Conservation (phyloP, 2,113 vertebrate species). For the Carlito syrichta region DNA sequence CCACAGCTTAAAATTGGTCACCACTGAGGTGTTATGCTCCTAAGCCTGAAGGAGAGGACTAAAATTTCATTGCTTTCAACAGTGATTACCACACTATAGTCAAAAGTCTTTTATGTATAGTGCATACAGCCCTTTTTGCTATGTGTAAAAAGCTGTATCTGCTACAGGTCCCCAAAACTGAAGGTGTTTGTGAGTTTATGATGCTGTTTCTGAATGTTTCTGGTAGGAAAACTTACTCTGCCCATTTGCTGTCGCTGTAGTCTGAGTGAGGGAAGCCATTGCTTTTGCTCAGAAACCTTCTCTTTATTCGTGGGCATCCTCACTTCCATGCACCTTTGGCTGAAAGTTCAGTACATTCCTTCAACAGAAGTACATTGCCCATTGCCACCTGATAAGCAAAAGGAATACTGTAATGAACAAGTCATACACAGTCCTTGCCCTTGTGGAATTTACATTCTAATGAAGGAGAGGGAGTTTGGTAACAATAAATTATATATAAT, state of each 20-base stretch:
- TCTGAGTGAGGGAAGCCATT: neutral
- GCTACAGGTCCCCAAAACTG: neutral
- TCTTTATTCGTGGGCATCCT: neutral
- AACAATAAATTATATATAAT: neutral
- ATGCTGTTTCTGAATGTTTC: neutral
- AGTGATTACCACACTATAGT: neutral
- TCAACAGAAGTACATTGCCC: neutral
- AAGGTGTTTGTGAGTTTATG: neutral
- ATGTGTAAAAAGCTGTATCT: neutral
- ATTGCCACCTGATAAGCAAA: slow-evolving; percentile 1
- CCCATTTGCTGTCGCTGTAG: neutral
- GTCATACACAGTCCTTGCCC: neutral
- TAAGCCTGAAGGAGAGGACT: neutral
- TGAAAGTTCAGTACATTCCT: neutral
- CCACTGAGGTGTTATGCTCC: neutral
- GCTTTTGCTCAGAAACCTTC: neutral
- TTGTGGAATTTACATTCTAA: slow-evolving; percentile 41
- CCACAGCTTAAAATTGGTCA: neutral
- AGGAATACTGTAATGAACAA: neutral
- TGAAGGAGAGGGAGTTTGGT: neutral
- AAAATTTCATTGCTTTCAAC: neutral
- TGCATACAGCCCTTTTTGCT: neutral
- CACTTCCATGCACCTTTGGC: neutral
- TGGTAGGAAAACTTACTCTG: neutral
- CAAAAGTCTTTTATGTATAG: neutral